phyloP scores from a whole-genome alignment of 2,113 vertebrate species.

The Lagopus muta region DNA sequence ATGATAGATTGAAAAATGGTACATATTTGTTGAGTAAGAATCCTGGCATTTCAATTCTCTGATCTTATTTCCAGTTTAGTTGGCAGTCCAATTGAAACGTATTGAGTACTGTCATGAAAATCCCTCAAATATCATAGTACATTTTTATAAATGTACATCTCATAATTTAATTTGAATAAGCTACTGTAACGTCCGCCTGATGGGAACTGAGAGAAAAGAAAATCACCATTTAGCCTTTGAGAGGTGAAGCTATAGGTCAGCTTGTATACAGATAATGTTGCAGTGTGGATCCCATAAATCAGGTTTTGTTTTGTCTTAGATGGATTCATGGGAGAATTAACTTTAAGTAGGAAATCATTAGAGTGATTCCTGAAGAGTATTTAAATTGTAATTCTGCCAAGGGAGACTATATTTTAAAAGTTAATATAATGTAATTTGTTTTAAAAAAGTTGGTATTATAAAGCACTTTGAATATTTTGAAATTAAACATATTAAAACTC shows the following conservation, averaged over 20 bases:
- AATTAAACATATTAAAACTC: constrained; percentile 66
- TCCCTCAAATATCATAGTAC: not conserved
- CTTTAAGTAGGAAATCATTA: not conserved
- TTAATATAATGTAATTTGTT: constrained; percentile 53
- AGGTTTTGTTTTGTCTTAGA: constrained; percentile 2
- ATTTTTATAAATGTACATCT: not conserved
- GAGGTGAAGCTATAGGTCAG: not conserved
- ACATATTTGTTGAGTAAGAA: not conserved
- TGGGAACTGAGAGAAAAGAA: constrained; percentile 8
- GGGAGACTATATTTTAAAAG: constrained; percentile 16
- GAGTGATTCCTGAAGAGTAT: not conserved
- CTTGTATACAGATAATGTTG: not conserved
- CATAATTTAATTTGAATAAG: not conserved
- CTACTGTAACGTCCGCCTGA: not conserved
- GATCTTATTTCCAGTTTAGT: not conserved
- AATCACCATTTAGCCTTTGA: not conserved
- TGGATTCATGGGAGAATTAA: not conserved
- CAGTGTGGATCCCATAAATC: not conserved
- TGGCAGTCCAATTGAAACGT: not conserved
- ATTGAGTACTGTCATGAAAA: not conserved
- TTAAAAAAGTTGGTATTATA: constrained; percentile 59
- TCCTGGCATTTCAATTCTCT: not conserved
- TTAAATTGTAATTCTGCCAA: constrained; percentile 50
- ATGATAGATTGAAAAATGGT: not conserved
- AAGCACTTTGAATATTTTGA: constrained; percentile 48